phyloP scores from a whole-genome alignment of 2,113 vertebrate genomes.

The Uropsilus gracilis region DNA sequence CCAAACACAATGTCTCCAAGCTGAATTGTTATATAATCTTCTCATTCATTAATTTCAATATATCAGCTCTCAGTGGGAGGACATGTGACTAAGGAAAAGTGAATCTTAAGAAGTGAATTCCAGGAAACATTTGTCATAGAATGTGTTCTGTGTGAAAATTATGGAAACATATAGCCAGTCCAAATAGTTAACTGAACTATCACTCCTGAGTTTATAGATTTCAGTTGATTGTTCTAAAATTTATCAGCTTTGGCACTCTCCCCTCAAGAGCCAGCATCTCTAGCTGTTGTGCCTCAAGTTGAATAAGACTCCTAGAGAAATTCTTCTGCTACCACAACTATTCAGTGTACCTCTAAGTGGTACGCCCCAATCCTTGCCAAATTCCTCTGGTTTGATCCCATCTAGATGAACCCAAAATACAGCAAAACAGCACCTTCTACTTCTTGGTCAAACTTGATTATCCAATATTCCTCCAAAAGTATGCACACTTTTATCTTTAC shows the following conservation, averaged over 20 bases:
- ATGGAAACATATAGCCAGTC: not conserved
- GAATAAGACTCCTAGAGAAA: conserved; percentile 71
- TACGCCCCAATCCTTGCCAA: conserved; percentile 52
- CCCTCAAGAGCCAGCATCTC: conserved; percentile 44
- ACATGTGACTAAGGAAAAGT: not conserved
- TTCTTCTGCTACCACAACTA: conserved; percentile 71
- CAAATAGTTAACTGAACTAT: not conserved
- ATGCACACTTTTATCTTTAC: conserved; percentile 38
- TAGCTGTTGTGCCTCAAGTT: conserved; percentile 59
- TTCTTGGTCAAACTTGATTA: conserved; percentile 44
- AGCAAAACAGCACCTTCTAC: conserved; percentile 57
- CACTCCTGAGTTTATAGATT: conserved; percentile 43
- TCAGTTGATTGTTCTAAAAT: conserved; percentile 51
- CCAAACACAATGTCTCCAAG: conserved; percentile 20
- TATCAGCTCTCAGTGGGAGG: conserved; percentile 17
- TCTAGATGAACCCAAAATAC: conserved; percentile 48
- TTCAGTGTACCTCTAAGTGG: conserved; percentile 57
- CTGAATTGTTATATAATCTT: conserved; percentile 21
- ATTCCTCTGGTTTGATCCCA: conserved; percentile 70
- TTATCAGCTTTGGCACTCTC: conserved; percentile 49
- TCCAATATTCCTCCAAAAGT: conserved; percentile 50
- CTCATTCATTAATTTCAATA: conserved; percentile 27
- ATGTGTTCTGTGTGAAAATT: conserved; percentile 22
- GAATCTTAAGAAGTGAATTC: not conserved
- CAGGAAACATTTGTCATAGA: not conserved